A percentile compares a stretch with the other conserved stretches of the same genome.
Evolutionary conservation across 2,113 vertebrate species (phyloP).

Genomic region (Chlamydotis undulata): DNA sequence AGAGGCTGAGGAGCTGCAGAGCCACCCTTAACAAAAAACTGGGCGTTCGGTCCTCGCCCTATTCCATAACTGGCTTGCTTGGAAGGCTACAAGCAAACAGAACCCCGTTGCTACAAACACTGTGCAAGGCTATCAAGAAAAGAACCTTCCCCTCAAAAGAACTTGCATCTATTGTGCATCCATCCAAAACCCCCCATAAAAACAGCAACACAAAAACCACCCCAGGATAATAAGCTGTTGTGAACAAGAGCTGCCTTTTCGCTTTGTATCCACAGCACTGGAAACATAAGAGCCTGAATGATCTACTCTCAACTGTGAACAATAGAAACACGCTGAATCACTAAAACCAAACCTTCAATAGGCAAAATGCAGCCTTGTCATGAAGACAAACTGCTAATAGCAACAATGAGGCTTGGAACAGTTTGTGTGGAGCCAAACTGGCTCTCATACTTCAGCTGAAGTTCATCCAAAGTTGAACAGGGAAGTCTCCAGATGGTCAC

Average conservation of each 20-base stretch:
- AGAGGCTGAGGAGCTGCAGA: not conserved
- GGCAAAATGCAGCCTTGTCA: slow-evolving; percentile 51
- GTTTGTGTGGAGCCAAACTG: slow-evolving; percentile 7
- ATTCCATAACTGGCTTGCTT: not conserved
- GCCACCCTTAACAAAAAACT: not conserved
- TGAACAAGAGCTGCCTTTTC: not conserved
- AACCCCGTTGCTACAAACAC: not conserved
- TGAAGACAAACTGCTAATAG: slow-evolving; percentile 40
- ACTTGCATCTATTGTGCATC: not conserved
- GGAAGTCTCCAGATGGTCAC: slow-evolving; percentile 33
- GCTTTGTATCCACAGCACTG: slow-evolving; percentile 22
- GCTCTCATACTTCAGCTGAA: slow-evolving; percentile 1
- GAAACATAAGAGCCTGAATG: slow-evolving; percentile 54
- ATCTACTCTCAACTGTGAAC: not conserved
- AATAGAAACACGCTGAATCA: slow-evolving; percentile 57
- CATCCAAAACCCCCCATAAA: not conserved
- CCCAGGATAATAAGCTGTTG: slow-evolving; percentile 28
- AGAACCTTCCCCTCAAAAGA: slow-evolving; percentile 16
- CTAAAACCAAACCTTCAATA: slow-evolving; percentile 38
- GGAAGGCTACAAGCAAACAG: not conserved
- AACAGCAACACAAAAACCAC: not conserved
- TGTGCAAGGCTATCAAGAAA: not conserved
- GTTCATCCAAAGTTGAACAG: slow-evolving; percentile 53
- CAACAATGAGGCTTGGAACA: slow-evolving; percentile 40
- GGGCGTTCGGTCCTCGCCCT: not conserved